Evolutionary conservation across 2,888 invertebrate genomes (phyloP).

Genomic region (Lycaena phlaeas): DNA sequence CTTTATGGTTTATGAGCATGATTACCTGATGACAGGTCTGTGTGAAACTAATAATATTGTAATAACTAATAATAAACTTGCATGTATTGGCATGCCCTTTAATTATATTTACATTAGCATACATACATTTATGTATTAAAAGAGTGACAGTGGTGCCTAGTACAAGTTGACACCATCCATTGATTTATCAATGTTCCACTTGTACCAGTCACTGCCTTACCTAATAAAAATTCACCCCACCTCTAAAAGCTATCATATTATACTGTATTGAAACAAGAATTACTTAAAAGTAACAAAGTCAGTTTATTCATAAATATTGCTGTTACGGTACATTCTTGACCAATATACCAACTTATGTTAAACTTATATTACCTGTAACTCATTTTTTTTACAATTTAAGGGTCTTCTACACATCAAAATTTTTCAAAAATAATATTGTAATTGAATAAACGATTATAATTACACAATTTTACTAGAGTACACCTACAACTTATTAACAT

Average conservation of each 20-base stretch:
- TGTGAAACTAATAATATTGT: too few species aligned
- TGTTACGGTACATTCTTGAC: slow-evolving; percentile 5
- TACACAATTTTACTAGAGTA: not conserved
- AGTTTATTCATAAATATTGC: slow-evolving; percentile 6
- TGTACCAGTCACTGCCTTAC: slow-evolving; percentile 1
- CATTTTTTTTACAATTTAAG: too few species aligned
- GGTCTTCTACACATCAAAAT: too few species aligned
- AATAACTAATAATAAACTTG: too few species aligned
- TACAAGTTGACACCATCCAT: not conserved
- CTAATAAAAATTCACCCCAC: not conserved
- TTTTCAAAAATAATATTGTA: not conserved
- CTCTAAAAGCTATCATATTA: not conserved
- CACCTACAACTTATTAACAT: not conserved
- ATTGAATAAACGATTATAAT: not conserved
- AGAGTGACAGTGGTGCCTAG: not conserved
- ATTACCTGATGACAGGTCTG: too few species aligned
- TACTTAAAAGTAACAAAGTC: slow-evolving; percentile 7
- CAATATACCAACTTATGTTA: not conserved
- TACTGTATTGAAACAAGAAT: slow-evolving; percentile 1
- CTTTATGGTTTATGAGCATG: too few species aligned
- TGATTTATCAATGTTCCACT: not conserved
- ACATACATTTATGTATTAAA: too few species aligned
- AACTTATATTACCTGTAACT: too few species aligned
- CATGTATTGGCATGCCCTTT: too few species aligned
- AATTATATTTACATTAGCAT: too few species aligned